Evolutionary conservation across 1,140 invertebrate genomes (phyloP).

Genomic region (Drosophila elegans): DNA sequence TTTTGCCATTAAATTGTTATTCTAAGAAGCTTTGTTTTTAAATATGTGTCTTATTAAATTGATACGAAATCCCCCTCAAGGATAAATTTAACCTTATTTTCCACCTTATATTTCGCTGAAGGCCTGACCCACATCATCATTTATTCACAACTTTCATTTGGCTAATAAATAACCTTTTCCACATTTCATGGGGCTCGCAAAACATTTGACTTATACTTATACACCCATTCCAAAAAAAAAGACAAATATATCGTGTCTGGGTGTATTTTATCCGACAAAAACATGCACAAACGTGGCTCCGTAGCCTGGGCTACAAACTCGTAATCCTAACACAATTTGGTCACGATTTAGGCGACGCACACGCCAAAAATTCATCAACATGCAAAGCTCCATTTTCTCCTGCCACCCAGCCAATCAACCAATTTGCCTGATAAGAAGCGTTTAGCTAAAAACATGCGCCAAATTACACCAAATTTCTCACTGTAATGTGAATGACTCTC

Average conservation of each 20-base stretch:
- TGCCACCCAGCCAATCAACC: conserved; percentile 47
- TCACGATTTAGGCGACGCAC: conserved; percentile 75
- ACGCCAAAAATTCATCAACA: conserved; percentile 80
- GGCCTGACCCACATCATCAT: conserved; percentile 38
- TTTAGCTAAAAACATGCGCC: conserved; percentile 79
- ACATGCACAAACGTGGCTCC: conserved; percentile 17
- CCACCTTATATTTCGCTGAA: neutral
- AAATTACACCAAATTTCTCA: conserved; percentile 80
- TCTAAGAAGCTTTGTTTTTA: too few species aligned
- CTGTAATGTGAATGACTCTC: conserved; percentile 53
- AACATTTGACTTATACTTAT: conserved; percentile 47
- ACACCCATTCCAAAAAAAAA: conserved; percentile 9
- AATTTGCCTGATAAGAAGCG: conserved; percentile 82
- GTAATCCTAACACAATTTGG: conserved; percentile 76
- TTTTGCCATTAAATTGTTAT: too few species aligned
- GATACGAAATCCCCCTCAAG: neutral
- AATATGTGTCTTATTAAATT: neutral
- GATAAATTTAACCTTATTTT: conserved; percentile 8
- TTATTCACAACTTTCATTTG: conserved; percentile 13
- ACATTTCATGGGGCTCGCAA: conserved; percentile 23
- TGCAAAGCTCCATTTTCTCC: conserved; percentile 48
- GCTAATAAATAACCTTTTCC: conserved; percentile 38
- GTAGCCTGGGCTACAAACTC: conserved; percentile 29
- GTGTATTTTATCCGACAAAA: conserved; percentile 28
- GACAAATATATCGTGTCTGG: conserved; percentile 34